phyloP scores from a whole-genome alignment of 2,888 invertebrate genomes.

The Luperina testacea region DNA sequence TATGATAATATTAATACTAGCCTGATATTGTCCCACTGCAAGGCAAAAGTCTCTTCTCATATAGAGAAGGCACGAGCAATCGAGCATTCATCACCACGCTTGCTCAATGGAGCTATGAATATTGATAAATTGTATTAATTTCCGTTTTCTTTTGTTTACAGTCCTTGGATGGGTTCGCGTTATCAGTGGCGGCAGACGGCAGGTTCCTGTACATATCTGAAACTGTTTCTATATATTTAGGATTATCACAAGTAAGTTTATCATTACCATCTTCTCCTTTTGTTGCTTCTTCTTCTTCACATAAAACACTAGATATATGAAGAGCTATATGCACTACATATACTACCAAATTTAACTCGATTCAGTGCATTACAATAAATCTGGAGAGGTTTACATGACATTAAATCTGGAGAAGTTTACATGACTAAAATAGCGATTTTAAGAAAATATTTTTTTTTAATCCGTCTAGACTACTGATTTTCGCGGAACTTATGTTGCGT shows the following conservation, averaged over 20 bases:
- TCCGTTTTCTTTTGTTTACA: constrained; percentile 87
- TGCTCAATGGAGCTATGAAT: background rate
- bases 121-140: background rate
- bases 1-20: too few species aligned
- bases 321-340: too few species aligned
- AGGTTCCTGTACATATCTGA: constrained; percentile 99
- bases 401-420: too few species aligned
- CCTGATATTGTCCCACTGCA: background rate
- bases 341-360: too few species aligned
- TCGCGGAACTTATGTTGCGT: too few species aligned
- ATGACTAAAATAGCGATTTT: too few species aligned
- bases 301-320: background rate
- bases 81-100: background rate
- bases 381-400: too few species aligned
- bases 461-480: too few species aligned
- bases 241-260: constrained; percentile 98
- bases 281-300: background rate
- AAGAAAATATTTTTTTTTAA: too few species aligned
- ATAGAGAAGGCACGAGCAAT: background rate
- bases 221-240: constrained; percentile 99
- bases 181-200: constrained; percentile 98
- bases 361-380: too few species aligned
- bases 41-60: background rate
- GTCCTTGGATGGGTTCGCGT: constrained; percentile 99
- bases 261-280: background rate